phyloP scores from a whole-genome alignment of 2,113 vertebrate genomes.

The Carollia perspicillata region DNA sequence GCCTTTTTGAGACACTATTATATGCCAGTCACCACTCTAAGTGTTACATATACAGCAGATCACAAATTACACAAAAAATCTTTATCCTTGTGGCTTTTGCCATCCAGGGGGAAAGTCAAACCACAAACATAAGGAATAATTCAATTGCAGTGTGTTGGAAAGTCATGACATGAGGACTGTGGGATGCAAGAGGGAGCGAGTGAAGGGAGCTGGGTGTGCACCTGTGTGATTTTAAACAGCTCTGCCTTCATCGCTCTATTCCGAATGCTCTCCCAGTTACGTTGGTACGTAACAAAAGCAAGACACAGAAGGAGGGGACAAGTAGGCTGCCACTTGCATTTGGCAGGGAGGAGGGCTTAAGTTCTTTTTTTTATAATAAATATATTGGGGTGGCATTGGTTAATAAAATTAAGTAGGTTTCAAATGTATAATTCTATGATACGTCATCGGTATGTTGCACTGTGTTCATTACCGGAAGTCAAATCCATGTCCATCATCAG shows the following conservation, averaged over 20 bases:
- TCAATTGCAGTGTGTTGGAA: not conserved
- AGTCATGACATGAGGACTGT: not conserved
- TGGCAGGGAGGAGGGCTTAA: not conserved
- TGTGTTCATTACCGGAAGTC: not conserved
- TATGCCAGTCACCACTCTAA: not conserved
- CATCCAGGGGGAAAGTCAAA: not conserved
- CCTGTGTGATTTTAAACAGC: not conserved
- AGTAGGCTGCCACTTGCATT: not conserved
- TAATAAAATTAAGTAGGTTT: not conserved
- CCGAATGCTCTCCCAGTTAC: not conserved
- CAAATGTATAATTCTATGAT: not conserved
- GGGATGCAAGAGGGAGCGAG: not conserved
- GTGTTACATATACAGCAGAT: not conserved
- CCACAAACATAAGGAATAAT: not conserved
- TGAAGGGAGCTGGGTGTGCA: rapidly evolving
- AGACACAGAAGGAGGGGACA: not conserved
- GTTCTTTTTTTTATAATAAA: not conserved
- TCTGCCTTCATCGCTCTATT: not conserved
- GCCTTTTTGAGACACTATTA: not conserved
- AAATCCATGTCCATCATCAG: not conserved
- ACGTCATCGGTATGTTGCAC: not conserved
- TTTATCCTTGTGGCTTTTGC: not conserved
- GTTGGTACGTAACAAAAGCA: not conserved
- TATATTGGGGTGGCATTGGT: not conserved
- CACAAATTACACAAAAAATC: not conserved